These are phyloP conservation scores for Diachasma alloeum DNA, from an alignment of 1,140 invertebrate species.

Conservation along the genomic window DNA sequence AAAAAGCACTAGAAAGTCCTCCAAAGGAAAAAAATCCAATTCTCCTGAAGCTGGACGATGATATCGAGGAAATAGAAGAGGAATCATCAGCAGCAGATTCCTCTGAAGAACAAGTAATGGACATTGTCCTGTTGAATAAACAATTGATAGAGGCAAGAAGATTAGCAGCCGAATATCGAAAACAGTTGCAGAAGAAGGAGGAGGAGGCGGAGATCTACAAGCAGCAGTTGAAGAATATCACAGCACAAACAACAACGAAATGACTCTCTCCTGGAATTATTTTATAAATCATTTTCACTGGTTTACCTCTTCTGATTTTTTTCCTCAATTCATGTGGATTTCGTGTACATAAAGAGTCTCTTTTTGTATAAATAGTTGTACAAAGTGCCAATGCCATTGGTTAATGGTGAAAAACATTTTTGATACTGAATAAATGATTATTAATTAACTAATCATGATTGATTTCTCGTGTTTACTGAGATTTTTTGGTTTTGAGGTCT, in stretches of 20 bases:
- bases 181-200: conserved; percentile 64
- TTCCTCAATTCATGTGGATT: no score
- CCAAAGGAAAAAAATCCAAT: conserved; percentile 46
- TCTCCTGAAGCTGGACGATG: conserved; percentile 54
- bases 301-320: no score
- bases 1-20: conserved; percentile 34
- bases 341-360: background rate
- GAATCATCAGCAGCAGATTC: conserved; percentile 38
- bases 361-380: background rate
- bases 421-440: background rate
- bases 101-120: conserved; percentile 47
- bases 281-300: background rate
- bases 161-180: conserved; percentile 65
- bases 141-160: conserved; percentile 64
- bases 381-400: conserved; percentile 7
- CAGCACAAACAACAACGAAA: conserved; percentile 46
- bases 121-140: conserved; percentile 61
- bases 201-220: conserved; percentile 67
- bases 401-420: conserved; percentile 15
- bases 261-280: conserved; percentile 26
- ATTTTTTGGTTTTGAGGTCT: background rate
- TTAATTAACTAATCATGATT: no score
- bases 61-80: conserved; percentile 58
- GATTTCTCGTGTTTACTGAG: no score
- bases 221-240: conserved; percentile 60